Evolutionary conservation across 2,797 vertebrate species (phyloP).

Genomic region (Hephaestus fuliginosus): DNA sequence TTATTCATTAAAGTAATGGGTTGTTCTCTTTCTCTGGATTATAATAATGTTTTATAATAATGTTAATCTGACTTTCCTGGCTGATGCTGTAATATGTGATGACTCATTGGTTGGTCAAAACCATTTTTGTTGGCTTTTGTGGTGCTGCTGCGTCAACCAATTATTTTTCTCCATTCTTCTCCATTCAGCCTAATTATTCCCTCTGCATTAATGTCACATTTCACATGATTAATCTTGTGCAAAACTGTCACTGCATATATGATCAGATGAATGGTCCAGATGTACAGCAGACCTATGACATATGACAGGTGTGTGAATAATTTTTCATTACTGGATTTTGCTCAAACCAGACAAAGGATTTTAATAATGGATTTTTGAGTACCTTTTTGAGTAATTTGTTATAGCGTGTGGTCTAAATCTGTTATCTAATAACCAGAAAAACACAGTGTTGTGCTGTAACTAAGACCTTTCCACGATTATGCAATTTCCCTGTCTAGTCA

Average conservation of each 20-base stretch:
- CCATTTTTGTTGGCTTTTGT: constrained; percentile 7
- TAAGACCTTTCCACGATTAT: constrained; percentile 30
- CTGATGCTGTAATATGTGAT: constrained; percentile 31
- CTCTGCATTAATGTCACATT: constrained; percentile 43
- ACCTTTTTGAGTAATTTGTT: constrained; percentile 32
- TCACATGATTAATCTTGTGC: constrained; percentile 25
- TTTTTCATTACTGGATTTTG: constrained; percentile 45
- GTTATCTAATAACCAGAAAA: constrained; percentile 44
- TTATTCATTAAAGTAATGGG: constrained; percentile 70
- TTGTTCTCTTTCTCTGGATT: constrained; percentile 72
- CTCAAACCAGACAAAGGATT: constrained; percentile 41
- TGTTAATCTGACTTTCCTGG: constrained; percentile 70
- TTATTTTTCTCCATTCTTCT: constrained; percentile 11
- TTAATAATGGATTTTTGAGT: constrained; percentile 33
- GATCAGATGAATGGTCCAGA: constrained; percentile 34
- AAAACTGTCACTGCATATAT: constrained; percentile 1
- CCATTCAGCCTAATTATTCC: constrained; percentile 39
- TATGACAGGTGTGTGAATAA: constrained; percentile 50
- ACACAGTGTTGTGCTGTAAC: constrained; percentile 11
- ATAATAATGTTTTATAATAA: constrained; percentile 66
- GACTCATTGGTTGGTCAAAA: constrained; percentile 38
- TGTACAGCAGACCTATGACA: constrained; percentile 29
- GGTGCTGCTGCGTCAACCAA: constrained; percentile 19
- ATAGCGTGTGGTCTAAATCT: constrained; percentile 16
- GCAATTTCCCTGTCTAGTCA: background rate